Evolutionary conservation across 2,888 invertebrate genomes (phyloP).

Genomic region (Polydrusus cervinus): DNA sequence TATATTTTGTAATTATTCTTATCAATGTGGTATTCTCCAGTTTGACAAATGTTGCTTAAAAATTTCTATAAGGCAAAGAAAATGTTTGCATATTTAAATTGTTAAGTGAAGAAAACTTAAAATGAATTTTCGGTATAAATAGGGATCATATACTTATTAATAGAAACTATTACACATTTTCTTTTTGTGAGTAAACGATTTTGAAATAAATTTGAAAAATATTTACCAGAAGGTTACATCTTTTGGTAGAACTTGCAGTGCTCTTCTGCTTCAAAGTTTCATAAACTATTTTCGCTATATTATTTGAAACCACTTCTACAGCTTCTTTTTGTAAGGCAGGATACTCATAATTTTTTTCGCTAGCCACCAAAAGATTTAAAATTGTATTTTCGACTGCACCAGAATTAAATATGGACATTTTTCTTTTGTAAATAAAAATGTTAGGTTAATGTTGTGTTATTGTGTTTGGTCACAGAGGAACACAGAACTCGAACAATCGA

Average conservation of each 20-base stretch:
- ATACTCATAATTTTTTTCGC: slow-evolving; percentile 52
- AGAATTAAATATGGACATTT: slow-evolving; percentile 30
- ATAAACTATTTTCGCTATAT: slow-evolving; percentile 57
- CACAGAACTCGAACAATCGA: too few relatives aligned
- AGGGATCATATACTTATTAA: too few relatives aligned
- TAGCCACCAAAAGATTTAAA: slow-evolving; percentile 55
- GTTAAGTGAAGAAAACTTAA: too few relatives aligned
- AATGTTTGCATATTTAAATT: neutral
- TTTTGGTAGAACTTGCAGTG: slow-evolving; percentile 53
- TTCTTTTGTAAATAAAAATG: too few relatives aligned
- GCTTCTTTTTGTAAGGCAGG: slow-evolving; percentile 56
- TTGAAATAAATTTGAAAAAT: neutral
- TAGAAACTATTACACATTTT: too few relatives aligned
- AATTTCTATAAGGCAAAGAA: slow-evolving; percentile 52
- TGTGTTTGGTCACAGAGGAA: too few relatives aligned
- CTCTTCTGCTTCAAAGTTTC: slow-evolving; percentile 58
- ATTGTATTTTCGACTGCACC: slow-evolving; percentile 52
- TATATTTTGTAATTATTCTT: slow-evolving; percentile 49
- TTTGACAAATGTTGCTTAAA: slow-evolving; percentile 53
- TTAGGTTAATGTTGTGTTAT: neutral
- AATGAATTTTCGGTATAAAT: too few relatives aligned
- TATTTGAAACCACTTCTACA: slow-evolving; percentile 52
- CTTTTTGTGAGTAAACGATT: too few relatives aligned
- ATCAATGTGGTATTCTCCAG: slow-evolving; percentile 43
- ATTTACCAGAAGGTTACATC: slow-evolving; percentile 58